Conservation (phyloP, 2,888 invertebrate genomes). For the Chrysopilus asiliformis region DNA sequence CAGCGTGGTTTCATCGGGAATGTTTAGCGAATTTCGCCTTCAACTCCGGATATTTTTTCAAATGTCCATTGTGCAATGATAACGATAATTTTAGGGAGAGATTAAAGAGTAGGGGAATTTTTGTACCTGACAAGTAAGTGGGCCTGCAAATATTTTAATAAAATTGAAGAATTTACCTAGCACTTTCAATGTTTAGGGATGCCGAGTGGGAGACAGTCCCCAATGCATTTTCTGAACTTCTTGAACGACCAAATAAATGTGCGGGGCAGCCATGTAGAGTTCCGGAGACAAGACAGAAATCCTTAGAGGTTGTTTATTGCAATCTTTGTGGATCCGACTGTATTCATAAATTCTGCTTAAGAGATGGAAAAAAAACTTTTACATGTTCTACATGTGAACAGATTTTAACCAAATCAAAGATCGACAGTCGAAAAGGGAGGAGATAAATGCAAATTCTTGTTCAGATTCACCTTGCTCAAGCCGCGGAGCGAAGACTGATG, state of each 20-base stretch:
- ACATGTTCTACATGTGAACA: no score
- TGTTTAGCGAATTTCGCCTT: constrained; percentile 60
- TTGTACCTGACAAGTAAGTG: constrained; percentile 63
- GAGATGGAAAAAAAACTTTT: no score
- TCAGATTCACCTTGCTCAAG: no score
- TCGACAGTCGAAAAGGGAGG: no score
- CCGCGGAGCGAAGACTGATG: no score
- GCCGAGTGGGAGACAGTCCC: constrained; percentile 72
- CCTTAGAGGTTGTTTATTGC: no score
- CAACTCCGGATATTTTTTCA: constrained; percentile 68
- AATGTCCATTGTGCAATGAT: constrained; percentile 72
- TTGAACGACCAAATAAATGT: constrained; percentile 48
- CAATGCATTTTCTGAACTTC: constrained; percentile 59
- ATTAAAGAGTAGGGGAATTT: constrained; percentile 55
- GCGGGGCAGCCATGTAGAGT: constrained; percentile 44
- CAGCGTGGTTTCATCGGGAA: constrained; percentile 59
- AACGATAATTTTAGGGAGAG: constrained; percentile 47
- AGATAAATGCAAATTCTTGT: no score
- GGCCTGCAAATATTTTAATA: not conserved
- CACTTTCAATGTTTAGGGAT: constrained; percentile 42
- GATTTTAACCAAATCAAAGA: no score
- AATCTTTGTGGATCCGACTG: no score
- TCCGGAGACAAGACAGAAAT: no score
- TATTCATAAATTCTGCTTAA: no score
- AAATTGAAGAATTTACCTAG: not conserved